These are phyloP conservation scores for Danaus melanippus DNA, from an alignment of 1,140 invertebrate genomes.

Conservation along the genomic window DNA sequence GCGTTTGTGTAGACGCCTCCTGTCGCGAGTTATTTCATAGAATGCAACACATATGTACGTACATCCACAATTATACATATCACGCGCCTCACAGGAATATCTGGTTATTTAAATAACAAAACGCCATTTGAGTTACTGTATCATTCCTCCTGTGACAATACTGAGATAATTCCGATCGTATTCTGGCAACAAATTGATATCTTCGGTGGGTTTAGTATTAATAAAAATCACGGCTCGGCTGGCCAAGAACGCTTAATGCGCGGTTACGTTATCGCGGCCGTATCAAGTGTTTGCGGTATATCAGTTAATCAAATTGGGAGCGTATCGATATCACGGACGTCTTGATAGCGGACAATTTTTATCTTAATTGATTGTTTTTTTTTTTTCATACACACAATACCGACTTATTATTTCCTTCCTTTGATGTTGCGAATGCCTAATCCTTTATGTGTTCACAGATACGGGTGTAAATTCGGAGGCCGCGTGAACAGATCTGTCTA, in stretches of 20 bases:
- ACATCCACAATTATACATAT: conserved; percentile 15
- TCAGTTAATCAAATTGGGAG: conserved; percentile 68
- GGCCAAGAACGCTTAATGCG: conserved; percentile 62
- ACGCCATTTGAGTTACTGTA: background rate
- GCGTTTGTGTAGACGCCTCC: conserved; percentile 23
- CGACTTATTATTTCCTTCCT: conserved; percentile 39
- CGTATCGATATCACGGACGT: conserved; percentile 60
- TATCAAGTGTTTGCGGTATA: conserved; percentile 57
- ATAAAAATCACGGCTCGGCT: conserved; percentile 65
- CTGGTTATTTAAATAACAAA: conserved; percentile 8
- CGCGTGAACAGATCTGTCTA: conserved; percentile 19
- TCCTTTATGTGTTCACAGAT: conserved; percentile 37
- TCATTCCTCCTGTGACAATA: too few species aligned
- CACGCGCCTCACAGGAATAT: conserved; percentile 15
- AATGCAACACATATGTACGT: conserved; percentile 18
- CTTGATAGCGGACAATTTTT: conserved; percentile 56
- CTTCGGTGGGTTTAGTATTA: conserved; percentile 47
- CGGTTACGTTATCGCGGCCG: conserved; percentile 53
- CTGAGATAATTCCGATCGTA: too few species aligned
- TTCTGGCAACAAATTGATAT: conserved; percentile 24
- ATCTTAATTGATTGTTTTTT: conserved; percentile 68
- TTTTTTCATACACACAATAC: conserved; percentile 49
- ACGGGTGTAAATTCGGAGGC: conserved; percentile 32
- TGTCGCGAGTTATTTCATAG: conserved; percentile 20
- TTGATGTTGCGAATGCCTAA: conserved; percentile 40